phyloP scores from a whole-genome alignment of 2,888 invertebrate species.

The Galeopsomyia nigrocyanea region DNA sequence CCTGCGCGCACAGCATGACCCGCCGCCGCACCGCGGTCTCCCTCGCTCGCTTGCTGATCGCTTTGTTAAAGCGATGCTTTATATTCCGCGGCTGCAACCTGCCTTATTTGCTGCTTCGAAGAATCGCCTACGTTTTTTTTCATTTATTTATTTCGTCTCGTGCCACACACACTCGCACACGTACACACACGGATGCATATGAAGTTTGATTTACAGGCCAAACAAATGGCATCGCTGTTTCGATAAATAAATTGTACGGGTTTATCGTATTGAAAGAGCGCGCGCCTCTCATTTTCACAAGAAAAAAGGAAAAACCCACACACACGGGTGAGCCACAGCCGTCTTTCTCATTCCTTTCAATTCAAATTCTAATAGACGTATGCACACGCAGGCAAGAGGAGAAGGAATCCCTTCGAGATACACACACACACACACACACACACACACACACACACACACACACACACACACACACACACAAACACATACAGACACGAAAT shows the following conservation, averaged over 20 bases:
- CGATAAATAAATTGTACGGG: constrained; percentile 1
- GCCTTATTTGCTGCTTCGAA: constrained; percentile 43
- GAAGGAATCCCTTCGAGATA: no score
- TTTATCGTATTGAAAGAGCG: background rate
- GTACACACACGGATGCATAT: background rate
- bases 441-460: no score
- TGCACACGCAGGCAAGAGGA: no score
- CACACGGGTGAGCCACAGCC: background rate
- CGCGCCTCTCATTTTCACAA: constrained; percentile 22
- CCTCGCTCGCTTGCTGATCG: constrained; percentile 37
- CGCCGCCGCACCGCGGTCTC: constrained; percentile 35
- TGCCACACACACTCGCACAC: no score
- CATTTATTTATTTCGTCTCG: constrained; percentile 7
- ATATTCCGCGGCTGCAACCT: constrained; percentile 22
- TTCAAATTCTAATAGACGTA: constrained; percentile 35
- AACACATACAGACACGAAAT: constrained; percentile 5
- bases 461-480: no score
- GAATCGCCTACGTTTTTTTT: constrained; percentile 23
- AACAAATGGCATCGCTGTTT: background rate
- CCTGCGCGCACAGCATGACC: constrained; percentile 53
- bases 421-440: no score
- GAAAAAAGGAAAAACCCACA: constrained; percentile 5
- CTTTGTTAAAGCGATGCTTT: constrained; percentile 46
- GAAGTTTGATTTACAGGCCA: constrained; percentile 34
- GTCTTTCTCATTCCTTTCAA: constrained; percentile 24